A percentile compares a stretch with the other conserved stretches of the same genome.
phyloP scores from a whole-genome alignment of 2,113 vertebrate genomes.

The Brachyhypopomus gauderio region DNA sequence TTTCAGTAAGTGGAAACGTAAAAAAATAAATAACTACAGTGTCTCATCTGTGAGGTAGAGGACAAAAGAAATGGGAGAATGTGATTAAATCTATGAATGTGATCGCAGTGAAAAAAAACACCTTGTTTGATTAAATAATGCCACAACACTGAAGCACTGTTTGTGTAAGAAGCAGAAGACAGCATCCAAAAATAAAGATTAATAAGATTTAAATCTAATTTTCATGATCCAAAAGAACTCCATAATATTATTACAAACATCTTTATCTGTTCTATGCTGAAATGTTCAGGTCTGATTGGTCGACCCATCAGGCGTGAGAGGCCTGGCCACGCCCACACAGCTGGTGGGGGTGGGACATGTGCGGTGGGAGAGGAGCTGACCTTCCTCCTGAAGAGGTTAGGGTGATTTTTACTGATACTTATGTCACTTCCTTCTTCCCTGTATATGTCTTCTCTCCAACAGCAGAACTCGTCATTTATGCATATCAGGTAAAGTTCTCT shows the following conservation, averaged over 20 bases:
- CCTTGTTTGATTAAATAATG: neutral
- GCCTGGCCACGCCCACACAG: constrained; percentile 16
- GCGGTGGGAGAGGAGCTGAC: constrained; percentile 5
- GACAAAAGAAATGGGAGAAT: constrained; percentile 54
- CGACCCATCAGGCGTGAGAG: neutral
- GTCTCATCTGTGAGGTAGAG: constrained; percentile 63
- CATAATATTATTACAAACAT: neutral
- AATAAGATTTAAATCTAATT: too few species aligned
- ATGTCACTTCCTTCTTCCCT: neutral
- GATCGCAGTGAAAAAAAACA: constrained; percentile 67
- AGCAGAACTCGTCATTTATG: neutral
- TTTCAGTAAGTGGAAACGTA: constrained; percentile 68
- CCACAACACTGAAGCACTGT: neutral
- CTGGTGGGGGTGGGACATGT: neutral
- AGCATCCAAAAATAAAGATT: neutral
- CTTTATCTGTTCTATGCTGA: neutral
- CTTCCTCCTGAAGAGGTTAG: constrained; percentile 18
- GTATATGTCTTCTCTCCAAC: neutral
- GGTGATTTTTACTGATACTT: neutral
- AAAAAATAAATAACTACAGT: constrained; percentile 60
- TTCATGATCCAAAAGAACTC: neutral
- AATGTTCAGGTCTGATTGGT: neutral
- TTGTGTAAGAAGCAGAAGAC: neutral
- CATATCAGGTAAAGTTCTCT: neutral
- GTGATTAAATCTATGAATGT: constrained; percentile 71